Base-by-base conservation (phyloP, 2,888 invertebrate species). In the Drosophila infuscata region DNA sequence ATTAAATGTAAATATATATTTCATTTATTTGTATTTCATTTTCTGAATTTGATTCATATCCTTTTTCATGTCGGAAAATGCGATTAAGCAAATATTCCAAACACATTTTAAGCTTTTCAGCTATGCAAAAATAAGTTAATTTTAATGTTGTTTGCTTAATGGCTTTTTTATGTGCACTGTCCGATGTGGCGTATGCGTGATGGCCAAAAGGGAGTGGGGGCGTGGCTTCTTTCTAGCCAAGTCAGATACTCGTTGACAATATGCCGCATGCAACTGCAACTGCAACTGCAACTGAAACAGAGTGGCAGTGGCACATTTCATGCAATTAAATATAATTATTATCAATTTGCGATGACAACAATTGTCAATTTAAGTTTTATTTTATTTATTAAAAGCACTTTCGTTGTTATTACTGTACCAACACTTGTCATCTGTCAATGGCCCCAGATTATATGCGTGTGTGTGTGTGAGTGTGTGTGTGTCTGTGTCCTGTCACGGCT, bases 241-340 rank as follows among this genome's bases (percentile, higher is more conserved):
- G 20, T 67, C 58, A 33, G 52, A 30, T 32, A 36, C 48, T 74
- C 64, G 48, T 38, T 56, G 53, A 52, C 52, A 25, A 69, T 60
- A 68, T 74, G 84, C 81, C 88, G 74, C 85, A 88, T 84, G 74
- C 79, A 75, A 86, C 72, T 83, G 81, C 70, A 70, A 86, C 72
- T 83, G 81, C 70, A 70, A 64, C n/a, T 60, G 52, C 33, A 51
- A 64, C 20, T 54, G n/a, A 58, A 48, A 43, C 38, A 38, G 51
- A 38, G 51, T 46, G 57, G 32, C 52, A 56, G 53, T 60, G 61
- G 35, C 57, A 53, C 74, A 78, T 70, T 70, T 82, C 88, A 81
- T 79, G 82, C 81, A 87, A 87, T 87, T 89, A 87, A 89, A 83
- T 76, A 85, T 89, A 87, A 87, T 87, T 87, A 89, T 88, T 89